Evolutionary conservation across 1,140 invertebrate genomes (phyloP), one percentile per base, ranked within the genome.

Genomic region (Mizuhopecten yessoensis): DNA sequence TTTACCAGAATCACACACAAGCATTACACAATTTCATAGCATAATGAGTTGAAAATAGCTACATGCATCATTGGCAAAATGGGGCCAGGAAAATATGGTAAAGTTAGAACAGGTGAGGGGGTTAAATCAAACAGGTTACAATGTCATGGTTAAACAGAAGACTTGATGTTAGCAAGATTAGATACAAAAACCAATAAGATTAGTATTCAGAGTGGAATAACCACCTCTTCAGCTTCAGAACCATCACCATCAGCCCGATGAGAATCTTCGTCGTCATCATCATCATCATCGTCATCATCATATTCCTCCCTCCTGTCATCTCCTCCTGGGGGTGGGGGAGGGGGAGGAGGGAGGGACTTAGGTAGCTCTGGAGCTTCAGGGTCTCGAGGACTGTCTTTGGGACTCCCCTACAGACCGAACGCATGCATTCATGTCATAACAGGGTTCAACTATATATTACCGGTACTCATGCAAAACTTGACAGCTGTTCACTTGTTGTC

Each of bases 141-240:
- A n/a, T n/a, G n/a, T n/a, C n/a, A n/a, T n/a, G n/a, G n/a, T n/a
- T n/a, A n/a, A n/a, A n/a, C n/a, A n/a, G n/a, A n/a, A n/a, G n/a
- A n/a, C n/a, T n/a, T n/a, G n/a, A 13, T 29, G 57, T 75, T 75
- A 75, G 57, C 29, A 11, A n/a, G n/a, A 75, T 29, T 7, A 75
- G 57, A n/a, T 75, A 29, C 15, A 75, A 5, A 23, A 75, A 75
- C n/a, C 57, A 29, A 29, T 75, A 29, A 75, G 57, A 29, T 75
- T 75, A 75, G 57, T 75, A 75, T 29, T 75, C 57, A 75, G 57
- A 29, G 57, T 29, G n/a, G 57, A 49, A 75, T 75, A 75, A 75
- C 57, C 57, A 75, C 57, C 57, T 75, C 57, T 75, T 29, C 57
- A 75, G 57, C 57, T n/a, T 75, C 57, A 5, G 57, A 75, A 75